Evolutionary conservation across 1,140 invertebrate genomes (phyloP), one percentile per base, ranked within the genome.

Genomic region (Protaetia brevitarsis): DNA sequence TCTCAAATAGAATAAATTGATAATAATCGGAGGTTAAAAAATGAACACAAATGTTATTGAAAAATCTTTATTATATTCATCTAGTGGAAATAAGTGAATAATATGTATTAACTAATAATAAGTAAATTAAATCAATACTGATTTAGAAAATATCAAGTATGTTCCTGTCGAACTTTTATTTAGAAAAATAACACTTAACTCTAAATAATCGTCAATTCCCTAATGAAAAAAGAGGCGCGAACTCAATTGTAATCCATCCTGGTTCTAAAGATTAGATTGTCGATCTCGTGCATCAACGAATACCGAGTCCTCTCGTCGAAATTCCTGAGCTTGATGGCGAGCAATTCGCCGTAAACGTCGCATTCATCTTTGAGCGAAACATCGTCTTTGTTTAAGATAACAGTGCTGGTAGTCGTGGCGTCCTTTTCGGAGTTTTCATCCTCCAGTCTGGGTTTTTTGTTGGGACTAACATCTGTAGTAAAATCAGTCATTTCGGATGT

Each of bases 291-390:
- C 57, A 59, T 59, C 7, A 59, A 1, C 6, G 26, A 19, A 13
- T 28, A 28, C 26, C 26, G 57, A 5, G 26, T 28, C 11, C 57
- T 11, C 4, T 59, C 57, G 13, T 59, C 57, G 13, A 59, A 59
- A n/a, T 31, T 59, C 11, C 26, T 28, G 6, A 59, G 7, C 30
- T 59, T 59, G 0, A 28, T 59, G 1, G 57, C 57, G 1, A 59
- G 13, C 26, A 59, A 31, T 59, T 59, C 57, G 3, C 57, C 57
- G 16, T 59, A 59, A 28, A 28, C 27, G 16, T 59, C 57, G 30
- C 57, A 59, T 27, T 59, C 57, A 59, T 59, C 57, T 59, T 59
- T 59, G 2, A 5, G 13, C 26, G 23, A 6, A 8, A 8, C 13
- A 13, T 11, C 6, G 57, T 59, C 1, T 59, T 34, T 28, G 11